A percentile compares a stretch with the other conserved stretches of the same genome.
phyloP scores from a whole-genome alignment of 2,888 invertebrate species.

The Acrocyrtus sp. region DNA sequence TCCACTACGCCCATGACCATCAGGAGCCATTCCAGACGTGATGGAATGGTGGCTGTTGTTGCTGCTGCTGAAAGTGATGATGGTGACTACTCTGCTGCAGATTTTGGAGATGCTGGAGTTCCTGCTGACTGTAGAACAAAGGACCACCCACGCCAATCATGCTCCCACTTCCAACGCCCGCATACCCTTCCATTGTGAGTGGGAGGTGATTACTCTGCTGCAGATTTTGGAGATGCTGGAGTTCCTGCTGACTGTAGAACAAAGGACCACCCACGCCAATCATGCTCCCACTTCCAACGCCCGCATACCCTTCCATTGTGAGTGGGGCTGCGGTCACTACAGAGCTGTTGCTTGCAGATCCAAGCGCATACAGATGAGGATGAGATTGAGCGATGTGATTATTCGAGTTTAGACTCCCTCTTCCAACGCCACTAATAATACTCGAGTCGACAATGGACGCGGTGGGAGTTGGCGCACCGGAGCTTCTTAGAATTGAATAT shows the following conservation, averaged over 20 bases:
- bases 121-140: conserved; percentile 37
- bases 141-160: conserved; percentile 32
- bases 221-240: conserved; percentile 33
- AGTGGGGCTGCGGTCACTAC: conserved; percentile 2
- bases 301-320: conserved; percentile 24
- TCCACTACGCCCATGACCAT: conserved; percentile 20
- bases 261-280: conserved; percentile 29
- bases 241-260: conserved; percentile 45
- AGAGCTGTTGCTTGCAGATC: conserved; percentile 24
- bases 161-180: too few species aligned
- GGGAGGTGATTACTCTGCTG: too few species aligned
- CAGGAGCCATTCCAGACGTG: conserved; percentile 5
- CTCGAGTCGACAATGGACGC: conserved; percentile 4
- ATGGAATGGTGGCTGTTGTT: conserved; percentile 2
- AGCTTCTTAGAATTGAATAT: conserved; percentile 25
- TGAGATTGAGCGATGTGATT: conserved; percentile 48
- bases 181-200: too few species aligned
- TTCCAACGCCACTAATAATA: conserved; percentile 2
- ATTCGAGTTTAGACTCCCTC: conserved; percentile 43
- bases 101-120: neutral
- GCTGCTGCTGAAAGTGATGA: conserved; percentile 24
- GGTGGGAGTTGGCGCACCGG: conserved; percentile 7
- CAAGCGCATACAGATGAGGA: conserved; percentile 50
- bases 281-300: conserved; percentile 14
- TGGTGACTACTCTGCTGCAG: conserved; percentile 21